Conservation (phyloP, 2,888 invertebrate genomes). For the Melanostoma mellinum region DNA sequence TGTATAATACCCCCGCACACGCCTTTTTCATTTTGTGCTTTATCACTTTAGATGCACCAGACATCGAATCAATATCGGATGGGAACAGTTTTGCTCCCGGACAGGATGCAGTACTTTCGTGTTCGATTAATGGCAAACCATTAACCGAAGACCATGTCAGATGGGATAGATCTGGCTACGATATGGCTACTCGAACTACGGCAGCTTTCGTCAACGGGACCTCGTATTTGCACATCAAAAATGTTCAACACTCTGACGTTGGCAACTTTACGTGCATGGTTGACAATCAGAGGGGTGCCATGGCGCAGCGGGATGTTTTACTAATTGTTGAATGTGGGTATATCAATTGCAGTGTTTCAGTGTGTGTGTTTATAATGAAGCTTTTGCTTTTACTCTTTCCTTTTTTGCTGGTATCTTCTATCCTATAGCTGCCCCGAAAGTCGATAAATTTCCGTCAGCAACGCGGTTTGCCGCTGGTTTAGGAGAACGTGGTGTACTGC, state of each 20-base stretch:
- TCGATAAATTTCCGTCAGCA: slow-evolving; percentile 77
- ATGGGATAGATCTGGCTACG: slow-evolving; percentile 79
- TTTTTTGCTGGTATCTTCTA: not conserved
- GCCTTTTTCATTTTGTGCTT: slow-evolving; percentile 20
- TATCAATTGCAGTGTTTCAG: slow-evolving; percentile 30
- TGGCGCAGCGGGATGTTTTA: slow-evolving; percentile 77
- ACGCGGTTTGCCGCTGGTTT: slow-evolving; percentile 79
- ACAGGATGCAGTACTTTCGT: slow-evolving; percentile 78
- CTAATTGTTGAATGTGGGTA: slow-evolving; percentile 80
- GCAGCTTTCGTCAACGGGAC: slow-evolving; percentile 78
- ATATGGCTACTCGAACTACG: slow-evolving; percentile 77
- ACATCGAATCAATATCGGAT: slow-evolving; percentile 78
- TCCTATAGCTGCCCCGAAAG: slow-evolving; percentile 78
- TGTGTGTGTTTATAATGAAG: slow-evolving; percentile 42
- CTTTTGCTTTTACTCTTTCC: not conserved
- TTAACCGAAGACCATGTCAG: slow-evolving; percentile 78
- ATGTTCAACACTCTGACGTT: slow-evolving; percentile 79
- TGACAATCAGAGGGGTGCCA: slow-evolving; percentile 78
- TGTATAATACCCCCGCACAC: not conserved
- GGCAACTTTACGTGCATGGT: slow-evolving; percentile 80
- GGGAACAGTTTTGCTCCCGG: slow-evolving; percentile 78
- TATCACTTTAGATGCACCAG: slow-evolving; percentile 77
- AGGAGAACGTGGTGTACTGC: slow-evolving; percentile 78
- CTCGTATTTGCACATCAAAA: slow-evolving; percentile 78
- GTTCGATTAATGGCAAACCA: slow-evolving; percentile 78